phyloP scores from a whole-genome alignment of 2,113 vertebrate genomes.

The Oncorhynchus mykiss region DNA sequence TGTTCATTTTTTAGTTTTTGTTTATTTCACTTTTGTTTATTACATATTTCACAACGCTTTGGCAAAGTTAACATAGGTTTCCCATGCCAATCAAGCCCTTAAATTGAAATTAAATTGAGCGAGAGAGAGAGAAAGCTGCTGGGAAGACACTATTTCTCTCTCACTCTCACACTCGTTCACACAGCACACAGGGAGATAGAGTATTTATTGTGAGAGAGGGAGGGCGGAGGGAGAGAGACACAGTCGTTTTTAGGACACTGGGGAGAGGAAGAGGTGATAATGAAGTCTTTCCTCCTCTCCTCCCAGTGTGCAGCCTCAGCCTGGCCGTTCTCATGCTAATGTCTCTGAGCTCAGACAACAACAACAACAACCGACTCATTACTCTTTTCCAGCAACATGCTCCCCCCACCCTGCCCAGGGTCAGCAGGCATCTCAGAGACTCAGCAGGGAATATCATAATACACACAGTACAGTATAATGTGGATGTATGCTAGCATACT shows the following conservation, averaged over 20 bases:
- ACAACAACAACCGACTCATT: constrained; percentile 15
- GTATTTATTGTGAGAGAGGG: neutral
- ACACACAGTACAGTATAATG: neutral
- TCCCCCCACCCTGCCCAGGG: neutral
- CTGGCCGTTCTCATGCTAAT: constrained; percentile 27
- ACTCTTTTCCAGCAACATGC: neutral
- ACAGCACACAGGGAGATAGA: no score
- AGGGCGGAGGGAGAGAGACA: neutral
- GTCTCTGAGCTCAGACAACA: neutral
- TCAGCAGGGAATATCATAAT: neutral
- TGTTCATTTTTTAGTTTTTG: no score
- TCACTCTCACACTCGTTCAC: no score
- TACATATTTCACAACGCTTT: no score
- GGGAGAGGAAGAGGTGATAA: neutral
- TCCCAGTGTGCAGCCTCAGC: neutral
- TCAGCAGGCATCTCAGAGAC: neutral
- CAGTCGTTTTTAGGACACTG: neutral
- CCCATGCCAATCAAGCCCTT: no score
- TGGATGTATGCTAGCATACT: neutral
- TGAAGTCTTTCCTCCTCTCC: neutral
- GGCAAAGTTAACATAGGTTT: no score
- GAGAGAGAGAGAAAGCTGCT: neutral
- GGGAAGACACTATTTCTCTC: neutral
- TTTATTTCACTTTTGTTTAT: no score
- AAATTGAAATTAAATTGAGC: neutral